Evolutionary conservation across 2,888 invertebrate species (phyloP), one percentile per base, ranked within the genome.

Genomic region (Brenthis hecate): DNA sequence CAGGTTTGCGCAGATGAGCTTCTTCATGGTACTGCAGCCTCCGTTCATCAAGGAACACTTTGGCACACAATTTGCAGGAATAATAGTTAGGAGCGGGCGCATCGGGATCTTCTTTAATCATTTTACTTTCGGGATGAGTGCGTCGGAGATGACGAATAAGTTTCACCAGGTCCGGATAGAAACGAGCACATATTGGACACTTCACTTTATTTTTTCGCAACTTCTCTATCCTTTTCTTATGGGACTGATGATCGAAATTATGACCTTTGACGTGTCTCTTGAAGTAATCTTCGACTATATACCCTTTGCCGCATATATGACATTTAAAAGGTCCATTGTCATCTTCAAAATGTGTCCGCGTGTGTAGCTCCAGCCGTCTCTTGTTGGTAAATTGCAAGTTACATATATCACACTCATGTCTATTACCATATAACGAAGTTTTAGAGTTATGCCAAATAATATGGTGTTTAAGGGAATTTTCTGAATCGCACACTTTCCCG

Each of bases 271-370:
- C 75, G 66, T 94, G 94, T 6, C 86, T 86, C 53, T 86, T 86
- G 74, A 83, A 86, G 75, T 93, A 94, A 5, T 88, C 87, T 69
- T 94, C 93, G 48, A 93, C 93, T 3, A 88, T 94, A 80, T 86
- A 94, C 0, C 91, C 92, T 72, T 94, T 94, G 8, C 90, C 90
- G 73, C 94, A 94, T 1, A 93, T 80, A 3, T 81, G 80, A 72
- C 94, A 94, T 64, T 93, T 92, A 78, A 78, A 93, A 0, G 94
- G 93, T 0, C 90, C 93, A 36, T 93, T 91, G 0, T 91, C 89
- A 71, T 93, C 93, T 69, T 94, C 94, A 68, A 84, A 89, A 72
- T 94, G 94, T 0, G 87, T 82, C 61, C 92, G 81, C 50, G 85
- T 83, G 78, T 94, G 94, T 2, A 93, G 76, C 64, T 91, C 89